phyloP scores from a whole-genome alignment of 64 coral and sea anemone species.

The Montipora efflorescens region DNA sequence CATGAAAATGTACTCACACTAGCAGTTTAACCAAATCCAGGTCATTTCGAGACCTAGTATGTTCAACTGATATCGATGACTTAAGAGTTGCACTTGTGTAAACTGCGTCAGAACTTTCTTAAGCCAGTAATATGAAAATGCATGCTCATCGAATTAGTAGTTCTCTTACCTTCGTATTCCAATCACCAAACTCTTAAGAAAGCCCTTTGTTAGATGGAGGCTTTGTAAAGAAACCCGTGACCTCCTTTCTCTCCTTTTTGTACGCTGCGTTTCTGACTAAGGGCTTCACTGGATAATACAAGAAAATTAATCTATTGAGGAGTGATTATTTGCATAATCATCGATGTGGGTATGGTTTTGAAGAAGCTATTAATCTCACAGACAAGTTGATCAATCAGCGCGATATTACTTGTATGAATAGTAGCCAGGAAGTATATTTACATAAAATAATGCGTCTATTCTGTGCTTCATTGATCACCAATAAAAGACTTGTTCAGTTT shows the following conservation, averaged over 20 bases:
- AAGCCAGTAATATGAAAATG: neutral
- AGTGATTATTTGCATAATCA: slow-evolving; percentile 49
- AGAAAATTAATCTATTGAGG: slow-evolving; percentile 43
- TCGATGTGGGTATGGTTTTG: slow-evolving; percentile 5
- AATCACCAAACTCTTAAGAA: neutral
- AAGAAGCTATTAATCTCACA: slow-evolving; percentile 60
- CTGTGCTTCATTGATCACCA: slow-evolving; percentile 6
- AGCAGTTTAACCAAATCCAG: neutral
- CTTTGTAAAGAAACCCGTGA: neutral
- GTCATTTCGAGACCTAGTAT: neutral
- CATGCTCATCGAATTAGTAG: neutral
- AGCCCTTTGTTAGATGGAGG: neutral
- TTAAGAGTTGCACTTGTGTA: neutral
- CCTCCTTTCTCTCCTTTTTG: neutral
- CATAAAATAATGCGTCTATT: slow-evolving; percentile 6
- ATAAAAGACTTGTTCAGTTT: slow-evolving; percentile 1
- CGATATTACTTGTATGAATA: slow-evolving; percentile 38
- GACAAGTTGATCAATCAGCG: slow-evolving; percentile 52
- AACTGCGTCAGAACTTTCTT: neutral
- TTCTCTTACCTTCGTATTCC: neutral
- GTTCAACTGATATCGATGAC: slow-evolving; percentile 6
- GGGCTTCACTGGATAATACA: slow-evolving; percentile 14
- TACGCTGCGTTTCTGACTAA: neutral
- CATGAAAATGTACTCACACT: too few species aligned
- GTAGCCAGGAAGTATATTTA: slow-evolving; percentile 54